Evolutionary conservation across 2,797 vertebrate genomes (phyloP).

Genomic region (Enteromius afrohamiltoni): DNA sequence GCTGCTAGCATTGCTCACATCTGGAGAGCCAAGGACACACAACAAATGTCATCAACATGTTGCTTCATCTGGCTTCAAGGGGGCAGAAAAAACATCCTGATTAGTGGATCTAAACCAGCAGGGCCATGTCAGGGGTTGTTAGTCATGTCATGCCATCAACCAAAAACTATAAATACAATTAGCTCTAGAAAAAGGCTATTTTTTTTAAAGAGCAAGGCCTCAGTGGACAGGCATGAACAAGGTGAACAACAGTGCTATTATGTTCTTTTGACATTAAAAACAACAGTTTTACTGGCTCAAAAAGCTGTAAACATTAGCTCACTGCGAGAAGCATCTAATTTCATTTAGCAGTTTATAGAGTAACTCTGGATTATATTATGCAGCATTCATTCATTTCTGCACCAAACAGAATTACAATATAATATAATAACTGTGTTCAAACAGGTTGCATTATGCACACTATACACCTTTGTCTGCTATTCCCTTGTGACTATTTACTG

Average conservation of each 20-base stretch:
- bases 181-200: background rate
- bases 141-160: conserved; percentile 11
- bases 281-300: background rate
- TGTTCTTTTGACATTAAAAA: background rate
- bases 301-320: conserved; percentile 15
- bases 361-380: conserved; percentile 29
- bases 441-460: background rate
- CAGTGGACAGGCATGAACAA: background rate
- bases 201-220: background rate
- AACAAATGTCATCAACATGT: conserved; percentile 47
- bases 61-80: conserved; percentile 28
- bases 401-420: background rate
- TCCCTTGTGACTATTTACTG: background rate
- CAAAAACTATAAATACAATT: conserved; percentile 13
- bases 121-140: conserved; percentile 13
- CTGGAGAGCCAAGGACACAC: conserved; percentile 47
- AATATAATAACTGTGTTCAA: background rate
- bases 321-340: background rate
- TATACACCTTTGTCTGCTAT: background rate
- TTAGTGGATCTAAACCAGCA: conserved; percentile 27
- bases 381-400: background rate
- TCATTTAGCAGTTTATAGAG: conserved; percentile 16
- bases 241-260: background rate
- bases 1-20: conserved; percentile 52
- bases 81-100: conserved; percentile 17